Base-by-base conservation (phyloP, 2,113 vertebrate genomes). In the Mirza zaza region DNA sequence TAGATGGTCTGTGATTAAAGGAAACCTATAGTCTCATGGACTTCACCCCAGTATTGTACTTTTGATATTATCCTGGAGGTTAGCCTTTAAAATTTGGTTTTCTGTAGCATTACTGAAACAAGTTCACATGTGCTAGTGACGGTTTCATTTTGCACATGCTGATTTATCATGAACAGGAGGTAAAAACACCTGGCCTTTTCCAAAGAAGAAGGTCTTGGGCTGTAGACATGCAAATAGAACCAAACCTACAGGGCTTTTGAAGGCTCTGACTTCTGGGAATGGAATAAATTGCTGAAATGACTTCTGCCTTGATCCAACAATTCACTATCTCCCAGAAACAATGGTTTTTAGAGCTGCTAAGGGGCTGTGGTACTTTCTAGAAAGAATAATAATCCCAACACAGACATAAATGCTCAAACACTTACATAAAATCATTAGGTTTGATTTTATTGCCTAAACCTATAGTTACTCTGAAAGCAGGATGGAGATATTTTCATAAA, bases 381-480 rank as follows among this genome's bases (percentile, higher is more conserved):
- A 55, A 34, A 76, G 14, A 76, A 34, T 8, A 96, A 25, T 45
- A 23, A 12, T 90, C 61, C n/a, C 25, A 88, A 10, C 34, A 21
- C 32, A 0, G 0, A 79, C 5, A 5, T 17, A 34, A 75, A 94
- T 88, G 34, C 20, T 89, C 80, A 90, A 59, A 29, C 10, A 5
- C 15, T 84, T 61, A 36, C 14, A 73, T 93, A 57, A 87, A 89
- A 88, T 68, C 1, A 32, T 70, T 48, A 82, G 42, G 8, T 3
- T 67, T 90, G 70, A 87, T 84, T 92, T 90, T 92, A 36, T 42
- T 90, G 34, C 70, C 18, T 94, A 93, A 91, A 65, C 63, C 27
- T 73, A 21, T 57, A 90, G n/a, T 70, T 11, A 73, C n/a, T 59
- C 21, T 79, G 21, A 75, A 11, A 87, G 3, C 27, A 3, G 27